Evolutionary conservation across 2,113 vertebrate genomes (phyloP).

Genomic region (Colistium nudipinnis): DNA sequence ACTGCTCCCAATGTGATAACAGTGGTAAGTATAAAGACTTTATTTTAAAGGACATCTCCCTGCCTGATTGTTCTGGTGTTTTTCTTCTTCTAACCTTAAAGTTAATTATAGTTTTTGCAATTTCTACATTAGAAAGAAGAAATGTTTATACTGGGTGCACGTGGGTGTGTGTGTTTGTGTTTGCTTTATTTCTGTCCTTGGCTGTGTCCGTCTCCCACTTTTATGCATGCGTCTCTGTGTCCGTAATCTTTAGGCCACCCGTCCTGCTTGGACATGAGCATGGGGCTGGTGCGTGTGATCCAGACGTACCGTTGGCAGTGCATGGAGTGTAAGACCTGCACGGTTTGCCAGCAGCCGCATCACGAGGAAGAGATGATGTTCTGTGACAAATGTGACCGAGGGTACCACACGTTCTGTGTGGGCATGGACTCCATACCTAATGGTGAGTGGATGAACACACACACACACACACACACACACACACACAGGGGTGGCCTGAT

Average conservation of each 20-base stretch:
- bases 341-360: conserved; percentile 94
- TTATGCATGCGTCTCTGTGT: conserved; percentile 7
- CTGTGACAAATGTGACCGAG: conserved; percentile 97
- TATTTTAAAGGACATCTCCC: conserved; percentile 27
- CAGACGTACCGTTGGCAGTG: conserved; percentile 99
- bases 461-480: neutral
- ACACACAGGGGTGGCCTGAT: neutral
- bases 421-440: conserved; percentile 93
- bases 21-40: conserved; percentile 89
- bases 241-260: conserved; percentile 89
- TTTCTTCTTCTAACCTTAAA: conserved; percentile 1
- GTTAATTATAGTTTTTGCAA: too few species aligned
- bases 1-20: conserved; percentile 99
- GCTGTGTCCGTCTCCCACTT: neutral
- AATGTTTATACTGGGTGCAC: conserved; percentile 2
- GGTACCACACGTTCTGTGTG: conserved; percentile 98
- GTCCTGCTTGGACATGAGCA: conserved; percentile 96
- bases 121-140: too few species aligned
- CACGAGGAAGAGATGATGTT: conserved; percentile 99
- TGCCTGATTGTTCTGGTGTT: neutral
- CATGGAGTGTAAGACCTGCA: conserved; percentile 99
- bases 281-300: conserved; percentile 90
- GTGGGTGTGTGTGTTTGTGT: neutral
- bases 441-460: conserved; percentile 81
- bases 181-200: conserved; percentile 5